Base-by-base conservation (phyloP, 2,113 vertebrate species). In the Notiomystis cincta region DNA sequence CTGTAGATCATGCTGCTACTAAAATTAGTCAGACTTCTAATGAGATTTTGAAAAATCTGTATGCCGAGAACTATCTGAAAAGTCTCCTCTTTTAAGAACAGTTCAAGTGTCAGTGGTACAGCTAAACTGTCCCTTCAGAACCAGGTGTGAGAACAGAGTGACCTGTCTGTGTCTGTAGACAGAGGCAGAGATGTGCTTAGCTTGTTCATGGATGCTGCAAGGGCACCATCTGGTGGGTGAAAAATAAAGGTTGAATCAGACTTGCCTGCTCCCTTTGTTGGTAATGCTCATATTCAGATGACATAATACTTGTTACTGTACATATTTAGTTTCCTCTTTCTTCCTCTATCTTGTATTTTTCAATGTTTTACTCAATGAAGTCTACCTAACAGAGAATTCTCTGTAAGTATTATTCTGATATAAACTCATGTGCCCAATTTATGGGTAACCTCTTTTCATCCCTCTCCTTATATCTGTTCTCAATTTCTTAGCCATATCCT, bases 21-120 rank as follows among this genome's bases (percentile, higher is more conserved):
- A 82, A 76, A 88, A 94, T 93, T 83, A 82, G 40, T 61, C 50
- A 82, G 48, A 62, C 75, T 69, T 90, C 81, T 96, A 96, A 97
- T 72, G 92, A 97, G 92, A 95, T 95, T 95, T 96, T 97, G 96
- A 90, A 97, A 98, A 97, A 94, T 72, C 40, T 79, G 3, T 44
- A 24, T 92, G 73, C 53, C 80, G 58, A 35, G 80, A 82, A 61
- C 44, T 90, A 23, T 38, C 37, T 82, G 85, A 91, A 87, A 89
- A 90, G 51, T 76, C 2, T 15, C 0, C 23, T 24, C 23, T 86
- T 86, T 50, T 38, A 89, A 56, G 67, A 65, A 79, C 56, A 35
- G 20, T 62, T 78, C n/a, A 44, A 53, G 33, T 37, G 37, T 69
- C 27, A 31, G 42, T 53, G 37, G 48, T 57, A 1, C 21, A 66